A percentile compares a stretch with the other conserved stretches of the same genome.
These are phyloP conservation scores for Perca schrenkii DNA, from an alignment of 2,113 vertebrate species.

Conservation along the genomic window DNA sequence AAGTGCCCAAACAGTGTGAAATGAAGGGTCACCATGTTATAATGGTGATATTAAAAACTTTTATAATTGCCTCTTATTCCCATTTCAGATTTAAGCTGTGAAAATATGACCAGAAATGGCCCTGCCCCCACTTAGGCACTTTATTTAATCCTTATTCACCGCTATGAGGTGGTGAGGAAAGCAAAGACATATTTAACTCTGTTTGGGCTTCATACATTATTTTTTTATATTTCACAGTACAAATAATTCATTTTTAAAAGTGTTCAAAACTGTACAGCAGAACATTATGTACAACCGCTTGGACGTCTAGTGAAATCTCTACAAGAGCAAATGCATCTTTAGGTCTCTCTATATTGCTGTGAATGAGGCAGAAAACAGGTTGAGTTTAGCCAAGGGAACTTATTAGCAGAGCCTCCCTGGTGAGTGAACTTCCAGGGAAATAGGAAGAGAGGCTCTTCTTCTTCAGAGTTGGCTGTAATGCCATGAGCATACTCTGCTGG, in stretches of 20 bases:
- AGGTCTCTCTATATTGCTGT: conserved; percentile 32
- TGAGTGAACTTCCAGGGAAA: conserved; percentile 66
- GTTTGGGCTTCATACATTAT: conserved; percentile 2
- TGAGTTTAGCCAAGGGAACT: conserved; percentile 70
- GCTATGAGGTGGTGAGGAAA: conserved; percentile 43
- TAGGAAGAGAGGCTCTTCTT: conserved; percentile 39
- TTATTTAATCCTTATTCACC: conserved; percentile 62
- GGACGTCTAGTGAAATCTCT: conserved; percentile 24
- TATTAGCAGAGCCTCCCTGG: conserved; percentile 72
- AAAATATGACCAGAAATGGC: conserved; percentile 59
- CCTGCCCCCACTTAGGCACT: conserved; percentile 31
- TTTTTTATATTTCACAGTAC: conserved; percentile 32
- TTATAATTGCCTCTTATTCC: conserved; percentile 73
- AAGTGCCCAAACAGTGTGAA: conserved; percentile 64
- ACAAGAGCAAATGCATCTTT: conserved; percentile 51
- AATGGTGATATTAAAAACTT: conserved; percentile 67
- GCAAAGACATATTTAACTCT: conserved; percentile 18
- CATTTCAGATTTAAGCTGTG: conserved; percentile 66
- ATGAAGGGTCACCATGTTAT: conserved; percentile 65
- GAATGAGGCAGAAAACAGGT: conserved; percentile 65
- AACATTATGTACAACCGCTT: conserved; percentile 25
- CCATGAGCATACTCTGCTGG: conserved; percentile 74
- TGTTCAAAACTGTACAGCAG: background rate
- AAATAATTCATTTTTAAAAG: conserved; percentile 33
- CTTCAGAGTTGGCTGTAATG: conserved; percentile 59